Conservation (phyloP, 2,113 vertebrate genomes). For the Leptodactylus fuscus region DNA sequence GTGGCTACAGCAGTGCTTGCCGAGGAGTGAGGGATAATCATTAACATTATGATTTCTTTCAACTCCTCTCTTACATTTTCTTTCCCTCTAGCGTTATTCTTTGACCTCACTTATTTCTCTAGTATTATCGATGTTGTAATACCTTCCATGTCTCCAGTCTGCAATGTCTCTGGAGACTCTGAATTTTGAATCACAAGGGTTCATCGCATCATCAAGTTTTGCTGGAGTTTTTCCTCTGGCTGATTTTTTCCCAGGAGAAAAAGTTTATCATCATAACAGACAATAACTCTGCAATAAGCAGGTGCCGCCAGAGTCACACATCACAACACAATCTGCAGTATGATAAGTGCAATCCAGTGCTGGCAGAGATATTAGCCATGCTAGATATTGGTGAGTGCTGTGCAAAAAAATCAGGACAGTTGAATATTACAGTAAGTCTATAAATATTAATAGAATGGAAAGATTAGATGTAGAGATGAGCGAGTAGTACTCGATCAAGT, state of each 20-base stretch:
- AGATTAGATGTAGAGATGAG: no score
- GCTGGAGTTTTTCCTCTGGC: neutral
- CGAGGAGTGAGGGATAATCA: slow-evolving; percentile 22
- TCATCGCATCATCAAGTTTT: slow-evolving; percentile 36
- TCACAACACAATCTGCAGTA: neutral
- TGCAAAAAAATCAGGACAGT: neutral
- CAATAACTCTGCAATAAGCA: slow-evolving; percentile 5
- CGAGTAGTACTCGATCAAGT: no score
- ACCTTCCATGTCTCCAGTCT: slow-evolving; percentile 10
- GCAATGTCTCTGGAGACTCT: neutral
- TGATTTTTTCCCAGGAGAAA: slow-evolving; percentile 19
- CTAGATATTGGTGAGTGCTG: neutral
- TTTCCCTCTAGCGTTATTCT: slow-evolving; percentile 39
- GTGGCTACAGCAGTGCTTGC: slow-evolving; percentile 21
- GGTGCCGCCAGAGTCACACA: neutral
- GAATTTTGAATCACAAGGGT: slow-evolving; percentile 27
- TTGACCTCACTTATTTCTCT: slow-evolving; percentile 41
- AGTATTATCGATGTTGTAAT: slow-evolving; percentile 25
- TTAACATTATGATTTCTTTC: slow-evolving; percentile 34
- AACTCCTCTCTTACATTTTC: slow-evolving; percentile 21
- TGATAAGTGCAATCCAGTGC: neutral
- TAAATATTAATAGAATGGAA: neutral
- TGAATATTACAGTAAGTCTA: no score
- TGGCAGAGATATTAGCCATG: neutral
- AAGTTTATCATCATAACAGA: slow-evolving; percentile 21